Base-by-base conservation (phyloP, 2,113 vertebrate genomes). In the Hipposideros armiger region DNA sequence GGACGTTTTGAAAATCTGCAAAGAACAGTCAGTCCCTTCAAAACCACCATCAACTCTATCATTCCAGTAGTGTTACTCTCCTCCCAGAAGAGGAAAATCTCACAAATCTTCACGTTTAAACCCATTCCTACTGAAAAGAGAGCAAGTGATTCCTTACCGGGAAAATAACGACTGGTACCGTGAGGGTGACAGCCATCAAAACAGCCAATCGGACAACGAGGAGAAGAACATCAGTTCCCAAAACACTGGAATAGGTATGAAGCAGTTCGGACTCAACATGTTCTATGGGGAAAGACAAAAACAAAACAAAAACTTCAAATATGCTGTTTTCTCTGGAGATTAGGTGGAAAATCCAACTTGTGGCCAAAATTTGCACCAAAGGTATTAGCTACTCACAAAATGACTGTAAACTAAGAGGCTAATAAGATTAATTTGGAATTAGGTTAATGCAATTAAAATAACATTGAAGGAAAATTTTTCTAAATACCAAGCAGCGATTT, bases 151-250 rank as follows among this genome's bases (percentile, higher is more conserved):
- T 22, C 99, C 99, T 99, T 98, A 99, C 99, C 3, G 99, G 99
- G 97, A 99, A 99, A 95, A 99, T 99, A 70, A 99, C 99, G 15
- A 99, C 99, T 7, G 99, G 99, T 2, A 99, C 99, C 8, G 99
- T 99, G 87, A 99, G 98, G 3, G 99, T 99, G 74, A 99, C 99
- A 28, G 99, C 99, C 67, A 99, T 96, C 93, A 99, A 98, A 74
- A 99, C 99, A 20, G 99, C 99, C 24, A 99, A 97, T 26, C 99
- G 99, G 58, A 99, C 99, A 72, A 99, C 98, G 45, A 99, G 99
- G 58, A 99, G 99, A 66, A 99, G 52, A 69, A 99, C 77, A n/a
- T 99, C 99, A 52, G 97, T 72, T 83, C 98, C 98, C 98, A 99
- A 95, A 60, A 99, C 66, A 28, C 96, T 98, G 14, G 99, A 99